These are phyloP conservation scores for Aurelia aurita complex sp. Pacific DNA, from an alignment of 30 jellyfish, hydroid and myxozoan species.

Conservation along the genomic window DNA sequence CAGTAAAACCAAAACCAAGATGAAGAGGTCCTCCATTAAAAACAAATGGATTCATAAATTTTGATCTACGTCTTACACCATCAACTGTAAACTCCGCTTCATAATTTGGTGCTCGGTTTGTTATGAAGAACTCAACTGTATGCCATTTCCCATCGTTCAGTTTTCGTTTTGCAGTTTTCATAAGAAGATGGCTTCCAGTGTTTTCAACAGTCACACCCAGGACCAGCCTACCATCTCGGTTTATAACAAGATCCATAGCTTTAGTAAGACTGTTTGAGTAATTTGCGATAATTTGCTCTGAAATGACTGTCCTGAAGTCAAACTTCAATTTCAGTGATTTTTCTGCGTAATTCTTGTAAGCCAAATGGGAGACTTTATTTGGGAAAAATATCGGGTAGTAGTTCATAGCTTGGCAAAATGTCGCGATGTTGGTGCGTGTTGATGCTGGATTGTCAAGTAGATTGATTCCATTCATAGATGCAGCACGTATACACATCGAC, in stretches of 20 bases:
- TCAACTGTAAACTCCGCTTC: conserved; percentile 90
- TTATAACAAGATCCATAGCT: conserved; percentile 64
- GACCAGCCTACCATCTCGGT: conserved; percentile 84
- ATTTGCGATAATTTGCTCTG: conserved; percentile 78
- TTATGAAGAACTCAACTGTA: conserved; percentile 70
- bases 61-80: conserved; percentile 83
- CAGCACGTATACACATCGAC: conserved; percentile 63
- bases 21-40: conserved; percentile 94
- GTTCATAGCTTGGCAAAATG: conserved; percentile 67
- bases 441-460: conserved; percentile 9
- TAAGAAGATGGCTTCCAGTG: conserved; percentile 62
- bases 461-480: conserved; percentile 53
- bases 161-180: conserved; percentile 81
- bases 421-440: conserved; percentile 8
- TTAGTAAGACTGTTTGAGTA: conserved; percentile 73
- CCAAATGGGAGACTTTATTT: conserved; percentile 86
- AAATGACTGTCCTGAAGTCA: conserved; percentile 86
- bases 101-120: conserved; percentile 78
- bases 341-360: conserved; percentile 47
- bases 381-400: conserved; percentile 93
- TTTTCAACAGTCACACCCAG: conserved; percentile 74
- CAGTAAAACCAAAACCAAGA: conserved; percentile 97
- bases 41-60: conserved; percentile 50
- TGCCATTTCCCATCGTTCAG: conserved; percentile 98
- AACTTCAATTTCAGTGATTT: conserved; percentile 64